Percentiles rank a stretch among this genome's conserved stretches.
Evolutionary conservation across 2,888 invertebrate genomes (phyloP).

Genomic region (Limnephilus auricula): DNA sequence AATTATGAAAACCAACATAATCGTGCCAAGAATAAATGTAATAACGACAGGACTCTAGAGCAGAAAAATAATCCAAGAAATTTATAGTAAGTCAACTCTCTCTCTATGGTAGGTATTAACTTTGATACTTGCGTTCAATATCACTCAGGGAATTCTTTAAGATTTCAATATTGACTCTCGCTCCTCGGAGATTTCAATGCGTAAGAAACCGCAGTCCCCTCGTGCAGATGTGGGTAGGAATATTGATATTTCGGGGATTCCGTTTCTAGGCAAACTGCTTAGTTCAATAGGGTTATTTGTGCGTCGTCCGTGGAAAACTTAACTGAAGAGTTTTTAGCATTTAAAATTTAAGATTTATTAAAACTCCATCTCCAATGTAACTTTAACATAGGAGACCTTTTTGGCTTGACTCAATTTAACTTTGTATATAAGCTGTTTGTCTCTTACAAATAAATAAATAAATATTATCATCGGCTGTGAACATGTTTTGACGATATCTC

Average conservation of each 20-base stretch:
- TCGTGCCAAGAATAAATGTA: background rate
- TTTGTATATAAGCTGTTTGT: no score
- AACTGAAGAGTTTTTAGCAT: background rate
- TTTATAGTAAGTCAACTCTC: background rate
- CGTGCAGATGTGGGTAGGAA: constrained; percentile 22
- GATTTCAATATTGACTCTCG: background rate
- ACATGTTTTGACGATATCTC: background rate
- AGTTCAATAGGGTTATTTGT: constrained; percentile 51
- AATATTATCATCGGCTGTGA: background rate
- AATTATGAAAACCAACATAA: background rate
- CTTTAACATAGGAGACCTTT: no score
- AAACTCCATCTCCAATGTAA: no score
- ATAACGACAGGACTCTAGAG: background rate
- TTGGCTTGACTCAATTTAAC: no score
- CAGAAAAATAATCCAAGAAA: background rate
- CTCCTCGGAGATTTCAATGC: constrained; percentile 8
- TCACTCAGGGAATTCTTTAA: background rate
- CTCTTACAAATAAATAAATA: no score
- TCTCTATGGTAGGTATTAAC: background rate
- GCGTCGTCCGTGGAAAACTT: background rate
- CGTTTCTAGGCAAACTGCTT: constrained; percentile 43
- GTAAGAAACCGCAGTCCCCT: background rate
- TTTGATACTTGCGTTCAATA: background rate
- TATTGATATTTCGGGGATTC: constrained; percentile 49
- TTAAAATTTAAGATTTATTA: no score